phyloP scores from a whole-genome alignment of 2,888 invertebrate genomes.

The Apantesis nais region DNA sequence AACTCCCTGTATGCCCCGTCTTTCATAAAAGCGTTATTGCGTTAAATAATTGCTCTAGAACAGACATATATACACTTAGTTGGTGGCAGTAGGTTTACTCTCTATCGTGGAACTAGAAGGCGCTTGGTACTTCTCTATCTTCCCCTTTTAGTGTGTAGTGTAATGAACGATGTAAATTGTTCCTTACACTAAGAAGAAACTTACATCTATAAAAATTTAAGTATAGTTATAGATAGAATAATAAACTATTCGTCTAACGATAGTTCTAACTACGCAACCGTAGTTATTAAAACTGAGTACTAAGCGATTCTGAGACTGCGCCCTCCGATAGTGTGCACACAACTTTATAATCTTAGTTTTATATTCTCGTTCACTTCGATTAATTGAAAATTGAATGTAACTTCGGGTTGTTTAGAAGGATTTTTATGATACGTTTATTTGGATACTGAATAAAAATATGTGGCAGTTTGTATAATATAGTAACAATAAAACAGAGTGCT shows the following conservation, averaged over 20 bases:
- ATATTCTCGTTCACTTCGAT: slow-evolving; percentile 46
- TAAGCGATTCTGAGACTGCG: slow-evolving; percentile 28
- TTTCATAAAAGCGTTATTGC: no score
- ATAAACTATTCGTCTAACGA: background rate
- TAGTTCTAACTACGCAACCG: background rate
- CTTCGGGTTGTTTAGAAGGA: slow-evolving; percentile 26
- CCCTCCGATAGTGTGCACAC: slow-evolving; percentile 11
- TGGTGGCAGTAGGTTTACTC: no score
- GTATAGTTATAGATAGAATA: background rate
- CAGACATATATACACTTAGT: no score
- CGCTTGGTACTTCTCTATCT: no score
- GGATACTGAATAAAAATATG: slow-evolving; percentile 4
- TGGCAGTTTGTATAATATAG: background rate
- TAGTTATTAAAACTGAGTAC: background rate
- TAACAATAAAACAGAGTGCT: background rate
- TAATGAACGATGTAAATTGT: no score
- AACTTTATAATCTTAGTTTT: slow-evolving; percentile 51
- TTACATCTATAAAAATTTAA: no score
- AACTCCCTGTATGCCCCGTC: no score
- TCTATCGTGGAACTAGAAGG: no score
- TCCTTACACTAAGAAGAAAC: no score
- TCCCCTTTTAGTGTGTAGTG: no score
- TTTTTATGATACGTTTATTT: slow-evolving; percentile 21
- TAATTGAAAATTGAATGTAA: slow-evolving; percentile 48
- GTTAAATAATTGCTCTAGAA: no score